Evolutionary conservation across 2,888 invertebrate genomes (phyloP).

Genomic region (Cerceris rybyensis): DNA sequence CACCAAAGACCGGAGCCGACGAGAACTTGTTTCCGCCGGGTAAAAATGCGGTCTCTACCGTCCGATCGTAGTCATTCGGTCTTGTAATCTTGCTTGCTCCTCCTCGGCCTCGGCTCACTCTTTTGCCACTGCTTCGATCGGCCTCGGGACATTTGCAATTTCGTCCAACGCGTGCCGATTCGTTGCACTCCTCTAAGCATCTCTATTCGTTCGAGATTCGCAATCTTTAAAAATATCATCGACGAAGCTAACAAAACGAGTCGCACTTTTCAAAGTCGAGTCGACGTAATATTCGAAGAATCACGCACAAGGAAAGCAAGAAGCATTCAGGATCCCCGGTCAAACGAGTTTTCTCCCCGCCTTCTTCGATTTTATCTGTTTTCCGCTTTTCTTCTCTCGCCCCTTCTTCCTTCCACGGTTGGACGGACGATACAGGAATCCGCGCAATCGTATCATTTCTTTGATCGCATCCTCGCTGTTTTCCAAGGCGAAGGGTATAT

Average conservation of each 20-base stretch:
- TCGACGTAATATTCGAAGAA: background rate
- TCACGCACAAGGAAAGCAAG: background rate
- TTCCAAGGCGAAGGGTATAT: too few relatives aligned
- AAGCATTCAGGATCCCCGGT: background rate
- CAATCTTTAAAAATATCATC: too few relatives aligned
- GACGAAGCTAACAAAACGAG: background rate
- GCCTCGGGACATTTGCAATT: too few relatives aligned
- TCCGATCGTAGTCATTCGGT: conserved; percentile 12
- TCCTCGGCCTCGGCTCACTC: background rate
- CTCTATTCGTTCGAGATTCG: too few relatives aligned
- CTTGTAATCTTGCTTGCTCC: conserved; percentile 35
- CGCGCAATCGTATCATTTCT: too few relatives aligned
- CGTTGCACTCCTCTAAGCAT: too few relatives aligned
- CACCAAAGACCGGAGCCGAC: conserved; percentile 26
- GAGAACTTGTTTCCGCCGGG: conserved; percentile 43
- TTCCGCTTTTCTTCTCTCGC: conserved; percentile 1
- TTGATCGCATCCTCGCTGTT: too few relatives aligned
- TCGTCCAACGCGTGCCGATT: too few relatives aligned
- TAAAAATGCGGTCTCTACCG: conserved; percentile 39
- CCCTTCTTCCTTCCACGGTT: background rate
- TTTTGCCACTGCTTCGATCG: background rate
- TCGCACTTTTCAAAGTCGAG: background rate
- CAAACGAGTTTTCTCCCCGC: conserved; percentile 12
- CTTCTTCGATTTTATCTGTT: background rate
- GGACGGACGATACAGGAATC: too few relatives aligned